A percentile compares a stretch with the other conserved stretches of the same genome.
Evolutionary conservation across 2,888 invertebrate species (phyloP).

Genomic region (Mesochorus sp.): DNA sequence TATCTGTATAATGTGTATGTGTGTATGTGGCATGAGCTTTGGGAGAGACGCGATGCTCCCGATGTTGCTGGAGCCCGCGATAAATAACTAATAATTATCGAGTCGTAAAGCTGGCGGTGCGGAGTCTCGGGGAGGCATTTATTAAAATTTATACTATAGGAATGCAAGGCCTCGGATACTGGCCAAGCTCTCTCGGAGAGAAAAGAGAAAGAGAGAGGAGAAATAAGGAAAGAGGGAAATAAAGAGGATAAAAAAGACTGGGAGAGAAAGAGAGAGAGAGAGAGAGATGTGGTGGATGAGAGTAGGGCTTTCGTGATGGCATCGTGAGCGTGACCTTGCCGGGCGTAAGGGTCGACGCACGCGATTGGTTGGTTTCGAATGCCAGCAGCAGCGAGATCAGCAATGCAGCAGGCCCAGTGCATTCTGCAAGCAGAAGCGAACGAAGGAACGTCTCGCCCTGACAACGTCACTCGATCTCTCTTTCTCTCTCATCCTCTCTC

Average conservation of each 20-base stretch:
- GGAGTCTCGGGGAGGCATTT: conserved; percentile 56
- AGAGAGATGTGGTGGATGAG: conserved; percentile 22
- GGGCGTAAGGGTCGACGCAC: conserved; percentile 65
- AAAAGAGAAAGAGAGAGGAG: conserved; percentile 54
- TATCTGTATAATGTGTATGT: too few species aligned
- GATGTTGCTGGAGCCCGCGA: conserved; percentile 54
- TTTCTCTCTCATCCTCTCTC: neutral
- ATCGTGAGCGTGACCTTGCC: conserved; percentile 66
- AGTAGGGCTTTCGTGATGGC: conserved; percentile 64
- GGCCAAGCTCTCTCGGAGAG: conserved; percentile 28
- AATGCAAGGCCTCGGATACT: conserved; percentile 46
- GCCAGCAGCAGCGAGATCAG: neutral
- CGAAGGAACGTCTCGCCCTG: too few species aligned
- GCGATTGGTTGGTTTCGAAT: conserved; percentile 60
- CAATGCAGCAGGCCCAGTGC: neutral
- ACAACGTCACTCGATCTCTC: neutral
- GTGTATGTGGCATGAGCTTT: conserved; percentile 2
- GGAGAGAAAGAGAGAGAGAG: conserved; percentile 37
- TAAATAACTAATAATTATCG: conserved; percentile 65
- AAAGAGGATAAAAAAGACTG: too few species aligned
- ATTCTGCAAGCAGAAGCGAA: conserved; percentile 24
- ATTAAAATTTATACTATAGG: conserved; percentile 62
- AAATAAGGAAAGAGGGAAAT: conserved; percentile 25
- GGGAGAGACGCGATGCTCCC: conserved; percentile 41
- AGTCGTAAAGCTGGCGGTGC: conserved; percentile 60